Percentiles rank a stretch among this genome's conserved stretches.
phyloP scores from a whole-genome alignment of 92 coral and sea anemone species.

The Meandrina meandrites region DNA sequence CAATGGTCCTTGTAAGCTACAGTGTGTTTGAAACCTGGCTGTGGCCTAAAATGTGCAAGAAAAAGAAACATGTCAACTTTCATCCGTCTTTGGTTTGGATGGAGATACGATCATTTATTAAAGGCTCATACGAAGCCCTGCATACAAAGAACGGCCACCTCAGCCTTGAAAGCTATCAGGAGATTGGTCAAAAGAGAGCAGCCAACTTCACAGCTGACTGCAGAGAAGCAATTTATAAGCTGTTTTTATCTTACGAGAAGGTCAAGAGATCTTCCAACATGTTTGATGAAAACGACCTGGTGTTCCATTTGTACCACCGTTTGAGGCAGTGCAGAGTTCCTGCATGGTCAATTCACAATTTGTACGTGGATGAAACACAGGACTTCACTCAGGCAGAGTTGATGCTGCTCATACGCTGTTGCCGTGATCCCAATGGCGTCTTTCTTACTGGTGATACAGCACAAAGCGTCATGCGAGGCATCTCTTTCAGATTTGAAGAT shows the following conservation, averaged over 20 bases:
- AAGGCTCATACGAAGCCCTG: slow-evolving; percentile 65
- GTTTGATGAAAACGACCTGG: slow-evolving; percentile 67
- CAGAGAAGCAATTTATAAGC: slow-evolving; percentile 41
- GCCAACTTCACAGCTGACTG: slow-evolving; percentile 65
- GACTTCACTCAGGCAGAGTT: slow-evolving; percentile 69
- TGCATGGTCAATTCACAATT: slow-evolving; percentile 60
- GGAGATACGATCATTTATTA: slow-evolving; percentile 65
- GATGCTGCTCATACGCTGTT: slow-evolving; percentile 61
- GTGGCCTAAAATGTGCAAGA: slow-evolving; percentile 63
- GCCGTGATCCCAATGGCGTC: slow-evolving; percentile 63
- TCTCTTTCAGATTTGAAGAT: slow-evolving; percentile 64
- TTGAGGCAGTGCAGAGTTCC: slow-evolving; percentile 32
- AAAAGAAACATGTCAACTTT: slow-evolving; percentile 41
- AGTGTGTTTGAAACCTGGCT: slow-evolving; percentile 45
- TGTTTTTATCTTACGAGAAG: slow-evolving; percentile 53
- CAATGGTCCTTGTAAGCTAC: slow-evolving; percentile 35
- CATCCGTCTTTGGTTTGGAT: slow-evolving; percentile 71
- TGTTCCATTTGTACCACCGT: slow-evolving; percentile 47
- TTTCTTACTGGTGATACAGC: slow-evolving; percentile 73
- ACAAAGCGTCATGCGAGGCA: slow-evolving; percentile 68
- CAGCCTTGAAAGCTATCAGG: slow-evolving; percentile 47
- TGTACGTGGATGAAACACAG: slow-evolving; percentile 69
- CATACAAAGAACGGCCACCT: slow-evolving; percentile 50
- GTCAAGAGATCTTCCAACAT: slow-evolving; percentile 34
- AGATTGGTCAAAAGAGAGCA: slow-evolving; percentile 57